Percentiles rank a stretch among this genome's conserved stretches.
These are phyloP conservation scores for Sicus ferrugineus DNA, from an alignment of 2,888 invertebrate species.

Conservation along the genomic window DNA sequence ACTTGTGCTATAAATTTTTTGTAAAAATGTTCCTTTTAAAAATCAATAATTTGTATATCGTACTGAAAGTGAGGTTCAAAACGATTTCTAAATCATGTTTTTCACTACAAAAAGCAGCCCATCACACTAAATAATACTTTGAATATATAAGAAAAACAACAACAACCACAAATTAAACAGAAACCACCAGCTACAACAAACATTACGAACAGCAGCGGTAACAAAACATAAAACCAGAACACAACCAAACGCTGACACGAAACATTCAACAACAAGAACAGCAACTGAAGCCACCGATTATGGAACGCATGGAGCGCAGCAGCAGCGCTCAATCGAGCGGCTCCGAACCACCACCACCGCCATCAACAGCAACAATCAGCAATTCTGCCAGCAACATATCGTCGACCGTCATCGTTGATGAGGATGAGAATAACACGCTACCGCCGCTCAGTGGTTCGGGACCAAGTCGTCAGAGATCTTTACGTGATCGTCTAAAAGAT, in stretches of 20 bases:
- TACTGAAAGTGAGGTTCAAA: too few relatives aligned
- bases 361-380: slow-evolving; percentile 34
- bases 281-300: slow-evolving; percentile 53
- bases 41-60: too few relatives aligned
- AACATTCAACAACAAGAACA: slow-evolving; percentile 39
- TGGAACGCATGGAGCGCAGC: slow-evolving; percentile 50
- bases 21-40: too few relatives aligned
- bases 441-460: slow-evolving; percentile 63
- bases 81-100: too few relatives aligned
- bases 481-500: slow-evolving; percentile 80
- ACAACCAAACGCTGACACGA: slow-evolving; percentile 41
- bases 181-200: slow-evolving; percentile 18
- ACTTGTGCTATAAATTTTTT: too few relatives aligned
- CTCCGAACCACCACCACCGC: slow-evolving; percentile 30
- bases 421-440: slow-evolving; percentile 47
- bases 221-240: slow-evolving; percentile 41
- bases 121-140: too few relatives aligned
- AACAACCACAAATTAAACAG: neutral
- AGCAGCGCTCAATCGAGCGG: slow-evolving; percentile 30
- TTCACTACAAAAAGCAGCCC: too few relatives aligned
- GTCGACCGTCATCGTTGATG: slow-evolving; percentile 52
- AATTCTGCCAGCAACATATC: slow-evolving; percentile 59
- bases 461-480: slow-evolving; percentile 78
- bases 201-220: slow-evolving; percentile 38
- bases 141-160: slow-evolving; percentile 11